phyloP scores from a whole-genome alignment of 2,888 invertebrate genomes.

The Ernsta delagoae region DNA sequence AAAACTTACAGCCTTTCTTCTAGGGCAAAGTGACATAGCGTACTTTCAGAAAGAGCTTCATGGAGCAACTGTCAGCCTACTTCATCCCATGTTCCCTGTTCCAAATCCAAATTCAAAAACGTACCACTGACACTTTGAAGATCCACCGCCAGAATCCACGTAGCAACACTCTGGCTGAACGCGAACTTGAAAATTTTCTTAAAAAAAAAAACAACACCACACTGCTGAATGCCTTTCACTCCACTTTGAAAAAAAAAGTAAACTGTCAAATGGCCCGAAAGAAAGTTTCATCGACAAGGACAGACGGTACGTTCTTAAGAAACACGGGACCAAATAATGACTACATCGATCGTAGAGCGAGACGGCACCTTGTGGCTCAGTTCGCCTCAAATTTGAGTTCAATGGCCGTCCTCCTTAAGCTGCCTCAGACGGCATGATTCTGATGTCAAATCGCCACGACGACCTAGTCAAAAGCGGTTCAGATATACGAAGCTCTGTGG shows the following conservation, averaged over 20 bases:
- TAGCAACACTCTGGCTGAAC: not conserved
- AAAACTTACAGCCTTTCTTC: not conserved
- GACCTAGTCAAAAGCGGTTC: slow-evolving; percentile 6
- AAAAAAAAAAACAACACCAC: slow-evolving; percentile 24
- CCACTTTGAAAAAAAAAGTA: slow-evolving; percentile 36
- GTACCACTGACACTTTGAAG: not conserved
- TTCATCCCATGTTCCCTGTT: not conserved
- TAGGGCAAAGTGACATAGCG: not conserved
- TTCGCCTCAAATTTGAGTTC: slow-evolving; percentile 66
- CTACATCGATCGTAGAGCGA: slow-evolving; percentile 50
- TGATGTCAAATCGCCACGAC: not conserved
- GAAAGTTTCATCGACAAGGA: slow-evolving; percentile 47
- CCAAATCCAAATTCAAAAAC: slow-evolving; percentile 8
- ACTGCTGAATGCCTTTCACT: slow-evolving; percentile 30
- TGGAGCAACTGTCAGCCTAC: not conserved
- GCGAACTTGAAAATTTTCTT: slow-evolving; percentile 22
- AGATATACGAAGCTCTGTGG: not conserved
- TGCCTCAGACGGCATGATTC: slow-evolving; percentile 9
- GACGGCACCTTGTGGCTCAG: slow-evolving; percentile 56
- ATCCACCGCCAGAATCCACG: not conserved
- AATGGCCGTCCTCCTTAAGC: slow-evolving; percentile 71
- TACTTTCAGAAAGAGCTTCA: not conserved
- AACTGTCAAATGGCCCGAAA: slow-evolving; percentile 44
- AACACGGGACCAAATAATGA: slow-evolving; percentile 26
- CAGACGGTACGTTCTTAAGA: slow-evolving; percentile 46